Percentiles rank a stretch among this genome's conserved stretches.
These are phyloP conservation scores for Chironomus tentans DNA, from an alignment of 2,888 invertebrate species.

Conservation along the genomic window DNA sequence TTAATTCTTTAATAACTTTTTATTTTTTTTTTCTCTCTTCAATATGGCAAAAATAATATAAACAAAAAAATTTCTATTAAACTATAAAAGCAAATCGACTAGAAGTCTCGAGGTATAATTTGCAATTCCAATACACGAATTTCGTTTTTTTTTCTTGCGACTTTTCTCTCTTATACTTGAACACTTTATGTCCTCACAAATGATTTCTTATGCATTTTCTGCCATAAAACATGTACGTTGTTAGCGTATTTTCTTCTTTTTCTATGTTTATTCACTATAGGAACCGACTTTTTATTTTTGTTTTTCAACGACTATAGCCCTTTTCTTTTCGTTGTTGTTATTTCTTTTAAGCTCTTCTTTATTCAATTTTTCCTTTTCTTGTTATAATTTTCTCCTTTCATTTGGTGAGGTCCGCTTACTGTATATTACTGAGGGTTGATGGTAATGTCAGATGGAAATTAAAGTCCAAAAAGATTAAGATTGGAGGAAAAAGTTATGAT, in stretches of 20 bases:
- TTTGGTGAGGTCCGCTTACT: neutral
- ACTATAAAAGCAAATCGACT: constrained; percentile 7
- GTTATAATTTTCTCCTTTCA: neutral
- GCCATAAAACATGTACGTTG: neutral
- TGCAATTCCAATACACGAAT: constrained; percentile 18
- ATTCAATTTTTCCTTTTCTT: neutral
- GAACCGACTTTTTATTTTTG: neutral
- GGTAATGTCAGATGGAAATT: constrained; percentile 25
- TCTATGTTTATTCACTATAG: neutral
- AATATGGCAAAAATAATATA: neutral
- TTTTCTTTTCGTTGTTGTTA: neutral
- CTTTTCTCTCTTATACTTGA: neutral
- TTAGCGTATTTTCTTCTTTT: neutral
- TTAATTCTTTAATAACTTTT: neutral
- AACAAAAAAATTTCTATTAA: neutral
- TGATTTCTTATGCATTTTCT: constrained; percentile 6
- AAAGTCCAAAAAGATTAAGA: constrained; percentile 26
- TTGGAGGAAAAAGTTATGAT: constrained; percentile 24
- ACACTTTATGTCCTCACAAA: neutral
- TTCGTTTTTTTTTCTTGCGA: neutral
- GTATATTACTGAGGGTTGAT: constrained; percentile 6
- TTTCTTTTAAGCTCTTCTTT: neutral
- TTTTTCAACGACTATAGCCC: neutral
- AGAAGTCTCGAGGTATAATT: constrained; percentile 27
- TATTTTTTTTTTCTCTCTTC: neutral